Evolutionary conservation across 2,113 vertebrate genomes (phyloP).

Genomic region (Oophaga pumilio): DNA sequence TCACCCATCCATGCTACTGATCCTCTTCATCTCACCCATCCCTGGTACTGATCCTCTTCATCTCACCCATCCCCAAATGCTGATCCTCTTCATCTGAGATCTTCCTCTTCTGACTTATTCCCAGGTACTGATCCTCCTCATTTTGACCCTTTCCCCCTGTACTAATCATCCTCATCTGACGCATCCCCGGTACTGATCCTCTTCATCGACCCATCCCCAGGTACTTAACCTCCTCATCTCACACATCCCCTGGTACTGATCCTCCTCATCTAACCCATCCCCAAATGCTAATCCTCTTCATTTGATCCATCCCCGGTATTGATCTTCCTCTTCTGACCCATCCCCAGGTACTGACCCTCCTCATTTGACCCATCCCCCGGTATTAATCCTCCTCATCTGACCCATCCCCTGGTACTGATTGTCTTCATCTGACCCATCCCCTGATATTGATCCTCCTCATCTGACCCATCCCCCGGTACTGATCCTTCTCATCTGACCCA

Average conservation of each 20-base stretch:
- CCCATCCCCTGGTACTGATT: not conserved
- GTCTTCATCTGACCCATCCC: not conserved
- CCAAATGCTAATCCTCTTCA: not conserved
- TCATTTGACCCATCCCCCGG: not conserved
- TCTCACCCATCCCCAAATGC: not conserved
- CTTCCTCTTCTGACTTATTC: not conserved
- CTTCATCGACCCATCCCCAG: not conserved
- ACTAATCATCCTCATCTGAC: not conserved
- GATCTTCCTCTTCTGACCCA: not conserved
- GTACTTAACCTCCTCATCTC: not conserved
- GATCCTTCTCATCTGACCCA: not conserved
- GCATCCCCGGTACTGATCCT: not conserved
- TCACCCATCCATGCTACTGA: not conserved
- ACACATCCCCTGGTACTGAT: not conserved
- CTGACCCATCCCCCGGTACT: too few species aligned
- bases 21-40: not conserved
- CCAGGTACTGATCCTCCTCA: not conserved
- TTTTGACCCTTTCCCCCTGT: not conserved
- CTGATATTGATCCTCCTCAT: not conserved
- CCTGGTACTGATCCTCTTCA: not conserved
- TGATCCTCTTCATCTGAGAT: not conserved
- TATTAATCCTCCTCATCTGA: not conserved
- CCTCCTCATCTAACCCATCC: not conserved
- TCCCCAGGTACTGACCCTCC: not conserved
- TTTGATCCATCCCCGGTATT: not conserved